Conservation (phyloP, 1,140 invertebrate species). For the Steinernema khuongi region DNA sequence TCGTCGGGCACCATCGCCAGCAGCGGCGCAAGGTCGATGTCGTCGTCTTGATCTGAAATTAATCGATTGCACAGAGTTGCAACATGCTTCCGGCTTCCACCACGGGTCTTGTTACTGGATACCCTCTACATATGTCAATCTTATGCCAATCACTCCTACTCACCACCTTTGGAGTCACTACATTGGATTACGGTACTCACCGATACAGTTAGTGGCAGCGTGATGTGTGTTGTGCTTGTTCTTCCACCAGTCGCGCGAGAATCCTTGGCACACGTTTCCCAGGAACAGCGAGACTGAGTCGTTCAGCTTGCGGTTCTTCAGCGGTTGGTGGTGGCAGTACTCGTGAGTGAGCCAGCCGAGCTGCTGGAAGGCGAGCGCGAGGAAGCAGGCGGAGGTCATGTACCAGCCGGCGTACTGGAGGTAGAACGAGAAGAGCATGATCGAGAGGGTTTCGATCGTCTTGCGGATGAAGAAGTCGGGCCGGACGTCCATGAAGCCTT, state of each 20-base stretch:
- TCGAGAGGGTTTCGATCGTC: slow-evolving; percentile 32
- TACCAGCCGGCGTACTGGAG: slow-evolving; percentile 51
- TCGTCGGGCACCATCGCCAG: slow-evolving; percentile 50
- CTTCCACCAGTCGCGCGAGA: slow-evolving; percentile 58
- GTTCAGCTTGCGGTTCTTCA: slow-evolving; percentile 47
- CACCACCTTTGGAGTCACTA: no score
- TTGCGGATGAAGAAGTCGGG: slow-evolving; percentile 43
- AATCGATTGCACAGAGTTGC: slow-evolving; percentile 2
- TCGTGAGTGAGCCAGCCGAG: slow-evolving; percentile 56
- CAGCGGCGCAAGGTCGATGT: slow-evolving; percentile 54
- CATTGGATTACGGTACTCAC: slow-evolving; percentile 12
- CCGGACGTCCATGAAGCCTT: slow-evolving; percentile 51
- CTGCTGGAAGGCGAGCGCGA: slow-evolving; percentile 57
- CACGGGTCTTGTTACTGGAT: no score
- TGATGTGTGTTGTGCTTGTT: slow-evolving; percentile 58
- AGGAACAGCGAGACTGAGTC: slow-evolving; percentile 46
- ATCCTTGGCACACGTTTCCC: slow-evolving; percentile 54
- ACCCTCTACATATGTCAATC: no score
- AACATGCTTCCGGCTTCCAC: no score
- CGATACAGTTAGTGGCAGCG: slow-evolving; percentile 57
- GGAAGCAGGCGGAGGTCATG: slow-evolving; percentile 44
- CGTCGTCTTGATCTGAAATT: slow-evolving; percentile 47
- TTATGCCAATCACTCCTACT: no score
- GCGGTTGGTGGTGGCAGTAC: slow-evolving; percentile 57
- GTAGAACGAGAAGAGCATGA: slow-evolving; percentile 48